Base-by-base conservation (phyloP, 2,113 vertebrate species). In the Mobula birostris region DNA sequence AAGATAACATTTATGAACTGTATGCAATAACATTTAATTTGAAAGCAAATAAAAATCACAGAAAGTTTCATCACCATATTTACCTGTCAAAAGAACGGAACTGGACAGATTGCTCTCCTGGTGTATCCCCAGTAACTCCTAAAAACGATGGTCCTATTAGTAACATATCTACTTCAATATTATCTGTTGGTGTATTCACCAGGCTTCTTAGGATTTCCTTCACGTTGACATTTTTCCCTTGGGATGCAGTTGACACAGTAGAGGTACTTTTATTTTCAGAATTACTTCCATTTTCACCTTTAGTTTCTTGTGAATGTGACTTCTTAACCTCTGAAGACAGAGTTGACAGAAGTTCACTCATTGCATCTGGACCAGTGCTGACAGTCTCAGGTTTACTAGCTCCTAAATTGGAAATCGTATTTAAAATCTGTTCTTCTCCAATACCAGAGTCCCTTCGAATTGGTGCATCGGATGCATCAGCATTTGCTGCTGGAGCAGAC, bases 61-160 rank as follows among this genome's bases (percentile, higher is more conserved):
- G 63, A 36, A 90, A 90, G 61, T 90, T 36, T 48, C 21, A 93
- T 21, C 48, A 74, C 70, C 61, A 29, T 76, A 74, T 96, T 95
- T 96, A 99, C 99, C 99, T 98, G 96, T 99, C 99, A 96, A 99
- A 99, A 24, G 98, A 99, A 94, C 97, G 97, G 95, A 98, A 98
- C 95, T 98, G 98, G 15, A 97, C 95, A 2, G 97, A 96, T 1
- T 97, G 97, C 4, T 98, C 97, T 79, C 95, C 95, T 95, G 96
- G 95, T 3, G 96, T 95, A 1, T 98, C 98, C 0, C 97, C 96
- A 76, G 98, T 96, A 27, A 96, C 94, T 63, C 98, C 98, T 0
- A 99, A 96, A 95, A 99, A 98, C 7, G 97, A 0, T 1, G 98
- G 97, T 0, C 98, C 97, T 95, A 99, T 96, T 76, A 99, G 96